phyloP scores from a whole-genome alignment of 2,113 vertebrate species.

The Accipiter cooperii region DNA sequence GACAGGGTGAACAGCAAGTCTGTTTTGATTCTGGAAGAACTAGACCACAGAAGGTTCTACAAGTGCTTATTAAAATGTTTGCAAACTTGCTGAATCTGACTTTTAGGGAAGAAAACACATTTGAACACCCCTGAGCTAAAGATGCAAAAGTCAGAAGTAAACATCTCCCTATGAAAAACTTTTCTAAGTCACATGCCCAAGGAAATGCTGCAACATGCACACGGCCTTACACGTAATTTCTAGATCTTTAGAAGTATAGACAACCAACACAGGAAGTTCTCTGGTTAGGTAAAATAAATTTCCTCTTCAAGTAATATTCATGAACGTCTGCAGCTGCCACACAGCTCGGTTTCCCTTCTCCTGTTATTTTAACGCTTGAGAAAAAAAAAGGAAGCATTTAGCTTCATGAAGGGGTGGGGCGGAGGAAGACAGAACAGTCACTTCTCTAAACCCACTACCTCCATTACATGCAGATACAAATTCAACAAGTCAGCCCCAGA shows the following conservation, averaged over 20 bases:
- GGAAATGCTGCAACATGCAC: not conserved
- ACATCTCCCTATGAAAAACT: not conserved
- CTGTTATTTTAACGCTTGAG: constrained; percentile 51
- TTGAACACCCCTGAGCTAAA: not conserved
- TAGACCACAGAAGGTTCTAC: not conserved
- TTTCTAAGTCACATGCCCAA: not conserved
- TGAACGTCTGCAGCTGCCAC: constrained; percentile 41
- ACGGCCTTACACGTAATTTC: not conserved
- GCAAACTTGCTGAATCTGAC: not conserved
- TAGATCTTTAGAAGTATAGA: constrained; percentile 41
- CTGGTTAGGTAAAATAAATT: constrained; percentile 69
- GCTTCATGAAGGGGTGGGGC: not conserved
- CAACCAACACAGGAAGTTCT: constrained; percentile 64
- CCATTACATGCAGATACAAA: not conserved
- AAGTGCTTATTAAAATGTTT: not conserved
- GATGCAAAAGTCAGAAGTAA: not conserved
- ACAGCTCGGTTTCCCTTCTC: constrained; percentile 36
- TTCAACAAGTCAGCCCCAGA: not conserved
- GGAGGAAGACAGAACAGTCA: not conserved
- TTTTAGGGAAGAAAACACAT: not conserved
- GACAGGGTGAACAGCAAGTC: not conserved
- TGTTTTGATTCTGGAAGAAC: not conserved
- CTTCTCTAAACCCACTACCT: not conserved
- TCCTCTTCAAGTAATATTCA: constrained; percentile 70
- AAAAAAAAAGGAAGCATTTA: constrained; percentile 61